These are phyloP conservation scores for Tor tambroides DNA, from an alignment of 2,113 vertebrate genomes.

Conservation along the genomic window DNA sequence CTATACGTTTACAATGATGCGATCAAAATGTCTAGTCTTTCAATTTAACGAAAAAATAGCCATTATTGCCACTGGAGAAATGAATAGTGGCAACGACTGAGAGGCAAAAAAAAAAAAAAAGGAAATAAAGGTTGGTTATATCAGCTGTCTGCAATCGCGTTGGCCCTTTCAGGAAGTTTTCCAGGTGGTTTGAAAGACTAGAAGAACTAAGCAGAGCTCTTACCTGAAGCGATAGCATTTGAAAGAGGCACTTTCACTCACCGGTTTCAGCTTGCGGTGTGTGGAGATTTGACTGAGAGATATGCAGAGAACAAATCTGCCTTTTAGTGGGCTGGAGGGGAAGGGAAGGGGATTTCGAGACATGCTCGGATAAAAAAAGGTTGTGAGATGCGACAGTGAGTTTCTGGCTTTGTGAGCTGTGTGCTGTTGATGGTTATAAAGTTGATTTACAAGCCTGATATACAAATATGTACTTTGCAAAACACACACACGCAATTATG, in stretches of 20 bases:
- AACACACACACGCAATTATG: conserved; percentile 2
- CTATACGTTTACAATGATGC: conserved; percentile 49
- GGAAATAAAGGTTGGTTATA: conserved; percentile 55
- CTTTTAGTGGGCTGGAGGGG: conserved; percentile 42
- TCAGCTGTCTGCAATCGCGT: conserved; percentile 56
- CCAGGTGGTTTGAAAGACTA: conserved; percentile 54
- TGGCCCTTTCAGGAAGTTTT: conserved; percentile 50
- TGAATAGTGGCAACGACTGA: conserved; percentile 7
- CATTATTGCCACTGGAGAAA: conserved; percentile 32
- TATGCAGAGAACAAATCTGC: conserved; percentile 56
- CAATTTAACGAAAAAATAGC: neutral
- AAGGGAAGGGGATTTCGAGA: conserved; percentile 30
- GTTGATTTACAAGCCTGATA: conserved; percentile 39
- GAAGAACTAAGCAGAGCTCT: conserved; percentile 46
- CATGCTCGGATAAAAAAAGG: conserved; percentile 13
- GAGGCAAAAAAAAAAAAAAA: conserved; percentile 45
- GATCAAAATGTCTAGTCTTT: conserved; percentile 36
- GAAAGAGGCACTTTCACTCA: conserved; percentile 53
- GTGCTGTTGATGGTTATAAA: neutral
- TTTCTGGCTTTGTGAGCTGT: neutral
- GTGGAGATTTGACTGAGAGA: conserved; percentile 47
- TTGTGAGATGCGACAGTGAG: conserved; percentile 1
- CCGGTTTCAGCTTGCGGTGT: conserved; percentile 52
- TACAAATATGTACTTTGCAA: neutral
- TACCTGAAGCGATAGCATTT: conserved; percentile 47